Percentiles rank a stretch among this genome's conserved stretches.
Conservation (phyloP, 2,797 vertebrate genomes). For the Petrocephalus sullivani region DNA sequence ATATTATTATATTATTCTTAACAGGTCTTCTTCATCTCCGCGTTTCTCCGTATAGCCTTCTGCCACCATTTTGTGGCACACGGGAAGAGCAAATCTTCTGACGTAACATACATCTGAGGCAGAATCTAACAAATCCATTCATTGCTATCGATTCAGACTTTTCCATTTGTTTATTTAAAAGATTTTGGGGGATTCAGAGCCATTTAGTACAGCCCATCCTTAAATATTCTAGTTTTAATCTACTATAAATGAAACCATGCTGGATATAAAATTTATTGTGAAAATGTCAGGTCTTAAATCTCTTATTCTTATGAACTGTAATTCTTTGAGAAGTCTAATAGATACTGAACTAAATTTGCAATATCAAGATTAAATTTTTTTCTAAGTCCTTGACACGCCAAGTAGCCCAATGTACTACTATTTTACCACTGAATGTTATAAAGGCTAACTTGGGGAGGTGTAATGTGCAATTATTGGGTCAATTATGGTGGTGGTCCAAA, state of each 20-base stretch:
- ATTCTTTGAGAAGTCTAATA: not conserved
- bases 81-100: not conserved
- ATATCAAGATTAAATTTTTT: not conserved
- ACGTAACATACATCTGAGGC: not conserved
- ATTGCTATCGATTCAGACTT: not conserved
- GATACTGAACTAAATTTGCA: not conserved
- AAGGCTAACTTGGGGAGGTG: not conserved
- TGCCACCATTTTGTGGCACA: not conserved
- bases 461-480: not conserved
- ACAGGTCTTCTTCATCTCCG: not conserved
- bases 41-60: not conserved
- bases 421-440: not conserved
- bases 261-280: not conserved
- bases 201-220: not conserved
- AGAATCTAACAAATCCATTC: not conserved
- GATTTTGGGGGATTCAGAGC: not conserved
- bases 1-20: not conserved
- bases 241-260: not conserved
- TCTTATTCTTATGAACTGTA: not conserved
- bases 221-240: not conserved
- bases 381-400: not conserved
- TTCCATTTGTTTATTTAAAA: not conserved
- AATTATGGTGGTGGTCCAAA: not conserved
- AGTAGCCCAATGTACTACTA: not conserved
- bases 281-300: not conserved